These are phyloP conservation scores for Diglossa cyanea DNA, from an alignment of 2,797 vertebrate species.

Conservation along the genomic window DNA sequence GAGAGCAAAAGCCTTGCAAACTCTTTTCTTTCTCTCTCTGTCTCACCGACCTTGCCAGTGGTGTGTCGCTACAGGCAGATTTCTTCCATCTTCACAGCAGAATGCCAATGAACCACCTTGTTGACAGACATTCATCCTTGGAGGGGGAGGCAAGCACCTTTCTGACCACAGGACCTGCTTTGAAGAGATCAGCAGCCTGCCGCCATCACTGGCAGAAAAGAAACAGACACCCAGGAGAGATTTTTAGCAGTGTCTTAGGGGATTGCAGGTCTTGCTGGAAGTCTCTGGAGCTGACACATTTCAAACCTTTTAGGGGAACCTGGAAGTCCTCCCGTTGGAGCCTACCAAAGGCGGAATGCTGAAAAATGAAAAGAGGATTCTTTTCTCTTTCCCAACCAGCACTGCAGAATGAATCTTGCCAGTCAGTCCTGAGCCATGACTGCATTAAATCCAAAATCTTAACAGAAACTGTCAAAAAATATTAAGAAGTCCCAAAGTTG, in stretches of 20 bases:
- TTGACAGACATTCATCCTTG: background rate
- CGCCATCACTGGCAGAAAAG: background rate
- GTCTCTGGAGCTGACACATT: background rate
- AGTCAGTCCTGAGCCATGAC: background rate
- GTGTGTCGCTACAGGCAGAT: background rate
- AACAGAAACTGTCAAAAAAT: background rate
- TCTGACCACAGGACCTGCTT: background rate
- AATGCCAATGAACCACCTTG: constrained; percentile 29
- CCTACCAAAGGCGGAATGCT: background rate
- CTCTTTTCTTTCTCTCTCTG: background rate
- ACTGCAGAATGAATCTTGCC: background rate
- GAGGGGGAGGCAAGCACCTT: background rate
- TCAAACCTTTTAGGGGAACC: background rate
- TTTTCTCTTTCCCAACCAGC: background rate
- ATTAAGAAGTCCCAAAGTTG: background rate
- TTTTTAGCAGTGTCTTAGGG: background rate
- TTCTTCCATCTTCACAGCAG: constrained; percentile 17
- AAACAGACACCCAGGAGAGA: background rate
- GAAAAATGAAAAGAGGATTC: background rate
- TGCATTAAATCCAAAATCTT: background rate
- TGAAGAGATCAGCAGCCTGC: background rate
- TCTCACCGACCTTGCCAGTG: constrained; percentile 50
- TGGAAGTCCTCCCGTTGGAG: background rate
- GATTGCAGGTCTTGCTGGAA: background rate
- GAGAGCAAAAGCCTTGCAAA: constrained; percentile 20